Conservation (phyloP, 2,797 vertebrate species). For the Bradypus variegatus region DNA sequence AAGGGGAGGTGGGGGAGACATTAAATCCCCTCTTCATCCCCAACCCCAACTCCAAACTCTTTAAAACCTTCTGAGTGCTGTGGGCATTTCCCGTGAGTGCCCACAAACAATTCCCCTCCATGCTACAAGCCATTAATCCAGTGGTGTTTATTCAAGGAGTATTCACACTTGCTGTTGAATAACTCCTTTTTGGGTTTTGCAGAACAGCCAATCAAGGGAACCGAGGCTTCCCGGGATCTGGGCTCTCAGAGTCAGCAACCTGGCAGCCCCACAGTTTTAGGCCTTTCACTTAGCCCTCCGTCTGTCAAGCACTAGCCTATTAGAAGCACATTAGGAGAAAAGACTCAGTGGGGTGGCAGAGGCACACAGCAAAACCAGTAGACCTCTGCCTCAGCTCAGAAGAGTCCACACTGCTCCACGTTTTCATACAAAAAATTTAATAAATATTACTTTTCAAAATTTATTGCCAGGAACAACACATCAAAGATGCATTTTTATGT, state of each 20-base stretch:
- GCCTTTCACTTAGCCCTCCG: not conserved
- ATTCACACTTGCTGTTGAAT: constrained; percentile 52
- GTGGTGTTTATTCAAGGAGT: constrained; percentile 54
- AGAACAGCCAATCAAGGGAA: constrained; percentile 8
- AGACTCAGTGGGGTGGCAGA: not conserved
- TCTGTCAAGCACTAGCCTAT: not conserved
- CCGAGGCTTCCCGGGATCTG: not conserved
- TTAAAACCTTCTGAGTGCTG: constrained; percentile 1
- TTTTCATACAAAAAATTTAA: constrained; percentile 99
- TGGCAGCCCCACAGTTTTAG: constrained; percentile 25
- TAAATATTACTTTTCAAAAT: constrained; percentile 99
- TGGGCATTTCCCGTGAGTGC: constrained; percentile 15
- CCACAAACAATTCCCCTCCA: constrained; percentile 51
- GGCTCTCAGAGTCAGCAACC: not conserved
- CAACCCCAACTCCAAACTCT: constrained; percentile 4
- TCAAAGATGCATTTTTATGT: constrained; percentile 88
- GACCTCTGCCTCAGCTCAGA: constrained; percentile 58
- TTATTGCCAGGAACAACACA: constrained; percentile 96
- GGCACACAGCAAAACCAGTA: not conserved
- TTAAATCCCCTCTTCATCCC: not conserved
- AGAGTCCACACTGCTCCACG: constrained; percentile 75
- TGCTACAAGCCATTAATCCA: constrained; percentile 43
- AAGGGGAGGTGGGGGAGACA: not conserved
- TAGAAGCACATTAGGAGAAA: not conserved
- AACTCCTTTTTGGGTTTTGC: not conserved